Conservation (phyloP, 2,113 vertebrate species). For the Bubo blakistoni region DNA sequence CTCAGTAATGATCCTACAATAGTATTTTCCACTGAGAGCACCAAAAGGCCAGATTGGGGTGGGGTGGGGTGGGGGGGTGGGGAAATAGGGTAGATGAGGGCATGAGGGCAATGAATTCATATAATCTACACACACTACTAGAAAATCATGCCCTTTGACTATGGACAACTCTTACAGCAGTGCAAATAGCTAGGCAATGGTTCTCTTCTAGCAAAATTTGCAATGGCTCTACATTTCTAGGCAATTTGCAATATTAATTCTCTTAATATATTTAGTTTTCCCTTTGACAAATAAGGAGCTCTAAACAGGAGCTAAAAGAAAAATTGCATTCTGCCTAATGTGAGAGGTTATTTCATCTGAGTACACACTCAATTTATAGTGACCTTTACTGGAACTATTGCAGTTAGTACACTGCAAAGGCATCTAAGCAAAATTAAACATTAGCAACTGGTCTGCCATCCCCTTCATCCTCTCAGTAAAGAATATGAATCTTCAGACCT, state of each 20-base stretch:
- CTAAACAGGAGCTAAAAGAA: neutral
- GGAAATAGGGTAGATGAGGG: neutral
- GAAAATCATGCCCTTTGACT: neutral
- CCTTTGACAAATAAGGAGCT: neutral
- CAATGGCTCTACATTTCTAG: neutral
- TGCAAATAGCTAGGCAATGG: neutral
- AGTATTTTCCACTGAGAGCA: neutral
- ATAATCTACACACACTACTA: neutral
- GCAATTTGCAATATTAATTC: neutral
- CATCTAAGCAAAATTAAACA: neutral
- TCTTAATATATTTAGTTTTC: neutral
- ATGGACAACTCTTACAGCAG: neutral
- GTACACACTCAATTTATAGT: neutral
- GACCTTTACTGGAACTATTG: neutral
- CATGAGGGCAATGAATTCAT: neutral
- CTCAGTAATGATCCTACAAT: neutral
- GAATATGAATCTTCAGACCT: neutral
- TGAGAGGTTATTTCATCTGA: neutral
- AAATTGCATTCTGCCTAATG: neutral
- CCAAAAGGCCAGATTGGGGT: neutral
- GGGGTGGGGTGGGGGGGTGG: fast-evolving
- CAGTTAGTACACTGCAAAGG: neutral
- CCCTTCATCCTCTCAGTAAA: neutral
- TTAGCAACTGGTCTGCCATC: neutral
- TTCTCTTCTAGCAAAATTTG: neutral